Evolutionary conservation across 2,113 vertebrate genomes (phyloP), one percentile per base, ranked within the genome.

Genomic region (Tapirus terrestris): DNA sequence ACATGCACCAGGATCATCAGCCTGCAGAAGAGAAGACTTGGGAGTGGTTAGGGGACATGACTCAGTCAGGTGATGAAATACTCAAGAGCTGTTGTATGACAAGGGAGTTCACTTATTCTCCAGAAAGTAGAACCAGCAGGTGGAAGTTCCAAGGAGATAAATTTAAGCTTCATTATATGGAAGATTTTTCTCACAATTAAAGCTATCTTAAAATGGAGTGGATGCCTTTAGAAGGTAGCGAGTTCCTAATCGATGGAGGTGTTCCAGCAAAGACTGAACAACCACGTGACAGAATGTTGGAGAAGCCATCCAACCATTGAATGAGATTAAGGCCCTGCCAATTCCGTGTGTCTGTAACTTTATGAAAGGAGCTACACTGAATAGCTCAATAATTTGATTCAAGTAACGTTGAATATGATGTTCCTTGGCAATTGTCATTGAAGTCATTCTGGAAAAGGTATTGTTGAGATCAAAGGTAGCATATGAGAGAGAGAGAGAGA

Each of bases 401-500:
- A 23, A 45, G 94, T 61, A 45, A 51, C 16, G 70, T 51, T 63
- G 92, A 81, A 89, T 96, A 87, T 48, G n/a, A 3, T 63, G 14
- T 83, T 76, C n/a, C 4, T 88, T 58, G 67, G 89, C 94, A 81
- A 43, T 94, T 97, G 79, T 91, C 80, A 88, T 65, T 87, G 61
- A 76, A 68, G 58, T 93, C 70, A 51, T 81, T 31, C 65, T 73
- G 56, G 45, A 60, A 87, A 96, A 83, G 72, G 9, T 29, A 68
- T 79, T 72, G 16, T 65, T 70, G 83, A 63, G 93, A 96, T 88
- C 82, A 72, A 61, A 95, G 79, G 79, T 10, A 87, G 63, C 7
- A 5, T 1, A 65, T 14, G 72, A 33, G 33, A 72, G 36, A 63
- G 51, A 63, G 51, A 45, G 16, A 36, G 13, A 8, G 39, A n/a